Base-by-base conservation (phyloP, 1,140 invertebrate genomes). In the Drosophila sucinea region DNA sequence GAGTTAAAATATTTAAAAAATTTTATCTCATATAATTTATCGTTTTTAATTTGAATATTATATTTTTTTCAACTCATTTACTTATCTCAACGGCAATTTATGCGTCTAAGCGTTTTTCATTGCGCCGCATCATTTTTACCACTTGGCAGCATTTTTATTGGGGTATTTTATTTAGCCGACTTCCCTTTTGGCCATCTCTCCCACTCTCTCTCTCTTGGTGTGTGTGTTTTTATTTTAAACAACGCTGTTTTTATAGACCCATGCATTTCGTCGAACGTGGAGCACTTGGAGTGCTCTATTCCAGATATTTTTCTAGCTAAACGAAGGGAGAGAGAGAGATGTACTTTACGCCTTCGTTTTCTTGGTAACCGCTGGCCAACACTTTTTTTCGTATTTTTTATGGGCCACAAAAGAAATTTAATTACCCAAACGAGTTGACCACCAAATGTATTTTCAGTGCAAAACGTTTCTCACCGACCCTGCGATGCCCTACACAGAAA, bases 351-450 rank as follows among this genome's bases (percentile, higher is more conserved):
- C 56, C 41, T 57, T 35, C 72, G 67, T 5, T 67, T 80, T 80
- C 78, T 54, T 67, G 64, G 72, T 77, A 80, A 72, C 67, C 63
- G 58, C 30, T 44, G 63, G 75, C 54, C 67, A 65, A 70, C 60
- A 67, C 73, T 72, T 67, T 54, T 38, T 38, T 38, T 38, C 11
- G 3, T 38, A 38, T 11, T 11, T 38, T 11, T 77, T 70, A 81
- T 44, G 81, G 77, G 27, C 67, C 70, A 70, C 79, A 81, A 69
- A 74, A 81, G 67, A 71, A 70, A 76, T 74, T 74, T 81, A 85
- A 84, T 85, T 84, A 68, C 77, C 56, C 27, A 60, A 67, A 67
- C 56, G 65, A 47, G 57, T 73, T 77, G 65, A 66, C 57, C 70
- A 77, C 41, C 30, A n/a, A 56, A 30, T 38, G n/a, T 25, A 35